Conservation (phyloP, 2,888 invertebrate species). For the Cephalotes varians region DNA sequence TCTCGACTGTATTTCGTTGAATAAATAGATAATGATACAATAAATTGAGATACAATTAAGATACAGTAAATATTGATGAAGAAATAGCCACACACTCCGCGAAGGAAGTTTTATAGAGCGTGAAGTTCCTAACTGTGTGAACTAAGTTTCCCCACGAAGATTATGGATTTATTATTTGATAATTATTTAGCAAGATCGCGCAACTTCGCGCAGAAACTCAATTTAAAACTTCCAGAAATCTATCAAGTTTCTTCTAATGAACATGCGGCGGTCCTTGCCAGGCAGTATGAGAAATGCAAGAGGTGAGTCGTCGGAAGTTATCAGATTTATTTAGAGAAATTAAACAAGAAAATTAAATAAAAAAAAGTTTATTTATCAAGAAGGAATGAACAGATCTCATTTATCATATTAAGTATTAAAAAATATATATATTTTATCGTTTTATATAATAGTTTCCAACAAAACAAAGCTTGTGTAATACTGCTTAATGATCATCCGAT, state of each 20-base stretch:
- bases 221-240: conserved; percentile 41
- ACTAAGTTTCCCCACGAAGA: conserved; percentile 17
- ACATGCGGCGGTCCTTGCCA: not conserved
- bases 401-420: not conserved
- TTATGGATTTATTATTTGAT: conserved; percentile 34
- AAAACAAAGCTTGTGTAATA: not conserved
- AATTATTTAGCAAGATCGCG: conserved; percentile 36
- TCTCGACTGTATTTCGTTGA: not conserved
- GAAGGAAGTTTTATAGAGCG: conserved; percentile 8
- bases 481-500: not conserved
- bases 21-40: not conserved
- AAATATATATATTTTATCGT: not conserved
- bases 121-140: conserved; percentile 4
- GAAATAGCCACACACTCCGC: not conserved
- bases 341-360: not conserved
- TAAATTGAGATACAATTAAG: too few species aligned
- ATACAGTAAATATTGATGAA: too few species aligned
- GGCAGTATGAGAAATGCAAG: not conserved
- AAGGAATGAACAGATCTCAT: not conserved
- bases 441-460: not conserved
- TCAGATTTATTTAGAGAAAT: conserved; percentile 5
- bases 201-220: conserved; percentile 5
- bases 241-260: conserved; percentile 30
- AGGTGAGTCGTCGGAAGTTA: not conserved
- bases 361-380: not conserved